Percentiles rank a stretch among this genome's conserved stretches.
Conservation (phyloP, 2,113 vertebrate genomes). For the Megalops atlanticus region DNA sequence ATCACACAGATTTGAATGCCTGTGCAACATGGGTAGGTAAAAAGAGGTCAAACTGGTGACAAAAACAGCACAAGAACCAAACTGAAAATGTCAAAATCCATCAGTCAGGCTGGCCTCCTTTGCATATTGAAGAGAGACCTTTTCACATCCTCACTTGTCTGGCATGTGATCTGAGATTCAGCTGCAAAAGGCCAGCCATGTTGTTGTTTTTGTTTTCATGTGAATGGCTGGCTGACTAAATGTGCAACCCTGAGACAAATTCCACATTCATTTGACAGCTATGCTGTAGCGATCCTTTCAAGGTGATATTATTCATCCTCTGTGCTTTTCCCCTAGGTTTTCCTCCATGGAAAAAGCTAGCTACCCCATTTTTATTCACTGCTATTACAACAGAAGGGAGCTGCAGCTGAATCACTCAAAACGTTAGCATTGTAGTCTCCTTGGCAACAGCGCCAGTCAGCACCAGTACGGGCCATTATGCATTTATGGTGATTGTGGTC, state of each 20-base stretch:
- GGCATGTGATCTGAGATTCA: slow-evolving; percentile 1
- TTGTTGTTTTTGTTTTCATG: slow-evolving; percentile 33
- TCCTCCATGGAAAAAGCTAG: slow-evolving; percentile 27
- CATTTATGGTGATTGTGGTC: neutral
- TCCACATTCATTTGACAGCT: slow-evolving; percentile 48
- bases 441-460: neutral
- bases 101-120: neutral
- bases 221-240: slow-evolving; percentile 44
- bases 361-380: neutral
- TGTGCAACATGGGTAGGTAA: neutral
- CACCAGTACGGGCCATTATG: neutral
- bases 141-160: neutral
- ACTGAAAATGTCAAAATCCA: too few species aligned
- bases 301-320: slow-evolving; percentile 48
- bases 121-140: neutral
- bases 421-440: neutral
- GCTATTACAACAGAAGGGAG: neutral
- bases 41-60: too few species aligned
- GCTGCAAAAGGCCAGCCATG: slow-evolving; percentile 38
- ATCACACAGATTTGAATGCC: neutral
- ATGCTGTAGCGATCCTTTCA: slow-evolving; percentile 44
- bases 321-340: slow-evolving; percentile 32
- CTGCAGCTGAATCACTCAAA: neutral
- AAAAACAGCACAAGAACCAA: too few species aligned
- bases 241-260: slow-evolving; percentile 48